A percentile compares a stretch with the other conserved stretches of the same genome.
phyloP scores from a whole-genome alignment of 2,113 vertebrate species.

The Tychaedon coryphoeus region DNA sequence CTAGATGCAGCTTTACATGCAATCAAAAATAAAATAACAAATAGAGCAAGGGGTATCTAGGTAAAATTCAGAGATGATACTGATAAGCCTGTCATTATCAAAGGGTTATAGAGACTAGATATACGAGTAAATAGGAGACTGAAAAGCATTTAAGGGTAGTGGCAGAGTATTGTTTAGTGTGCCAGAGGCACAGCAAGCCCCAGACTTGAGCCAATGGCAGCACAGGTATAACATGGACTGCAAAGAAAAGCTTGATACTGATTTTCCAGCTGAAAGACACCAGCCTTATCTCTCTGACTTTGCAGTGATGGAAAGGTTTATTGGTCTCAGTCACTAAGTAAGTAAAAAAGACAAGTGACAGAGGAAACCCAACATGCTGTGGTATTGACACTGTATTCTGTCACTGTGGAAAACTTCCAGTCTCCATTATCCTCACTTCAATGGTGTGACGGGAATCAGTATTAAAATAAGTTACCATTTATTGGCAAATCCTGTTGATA shows the following conservation, averaged over 20 bases:
- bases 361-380: background rate
- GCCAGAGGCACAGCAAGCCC: background rate
- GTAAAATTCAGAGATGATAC: background rate
- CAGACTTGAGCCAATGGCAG: background rate
- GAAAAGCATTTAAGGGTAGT: background rate
- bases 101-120: background rate
- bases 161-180: background rate
- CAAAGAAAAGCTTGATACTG: background rate
- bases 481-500: background rate
- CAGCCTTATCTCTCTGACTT: background rate
- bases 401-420: background rate
- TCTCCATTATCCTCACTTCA: background rate
- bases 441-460: background rate
- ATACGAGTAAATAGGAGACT: background rate
- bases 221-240: background rate
- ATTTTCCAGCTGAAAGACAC: background rate
- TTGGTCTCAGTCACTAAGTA: background rate
- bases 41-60: background rate
- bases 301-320: background rate
- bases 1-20: background rate
- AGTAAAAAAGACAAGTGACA: background rate
- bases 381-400: background rate
- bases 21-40: background rate
- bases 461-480: background rate
- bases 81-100: background rate